These are phyloP conservation scores for Patella ulyssiponensis DNA, from an alignment of 2,888 invertebrate genomes.

Conservation along the genomic window DNA sequence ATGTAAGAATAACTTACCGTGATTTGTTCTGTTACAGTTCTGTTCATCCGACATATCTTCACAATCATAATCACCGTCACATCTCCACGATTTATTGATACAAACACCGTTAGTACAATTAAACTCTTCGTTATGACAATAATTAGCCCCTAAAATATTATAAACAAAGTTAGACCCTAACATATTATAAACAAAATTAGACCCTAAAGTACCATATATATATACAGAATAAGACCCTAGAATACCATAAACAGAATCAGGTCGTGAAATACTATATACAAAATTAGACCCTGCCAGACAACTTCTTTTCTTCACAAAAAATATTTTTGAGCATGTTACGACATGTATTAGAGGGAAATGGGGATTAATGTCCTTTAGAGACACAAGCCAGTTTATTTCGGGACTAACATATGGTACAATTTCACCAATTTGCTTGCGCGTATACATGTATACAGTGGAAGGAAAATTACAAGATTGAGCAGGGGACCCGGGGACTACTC, in stretches of 20 bases:
- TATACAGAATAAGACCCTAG: not conserved
- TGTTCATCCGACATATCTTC: conserved; percentile 98
- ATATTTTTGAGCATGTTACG: too few relatives aligned
- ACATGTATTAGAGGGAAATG: too few relatives aligned
- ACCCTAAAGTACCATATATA: not conserved
- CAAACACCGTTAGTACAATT: conserved; percentile 62
- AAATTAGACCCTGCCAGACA: not conserved
- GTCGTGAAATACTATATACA: not conserved
- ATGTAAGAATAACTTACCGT: too few relatives aligned
- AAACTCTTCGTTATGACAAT: conserved; percentile 62
- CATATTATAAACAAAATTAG: not conserved
- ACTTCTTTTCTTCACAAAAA: too few relatives aligned
- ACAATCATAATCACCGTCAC: conserved; percentile 97
- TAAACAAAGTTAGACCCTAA: not conserved
- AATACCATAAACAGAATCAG: not conserved
- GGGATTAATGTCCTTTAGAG: too few relatives aligned
- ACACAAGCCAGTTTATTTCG: too few relatives aligned
- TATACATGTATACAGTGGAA: too few relatives aligned
- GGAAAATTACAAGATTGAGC: too few relatives aligned
- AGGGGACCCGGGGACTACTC: too few relatives aligned
- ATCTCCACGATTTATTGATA: conserved; percentile 83
- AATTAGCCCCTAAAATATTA: conserved; percentile 14
- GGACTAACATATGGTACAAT: too few relatives aligned
- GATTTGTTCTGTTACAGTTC: conserved; percentile 74
- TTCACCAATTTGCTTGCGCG: too few relatives aligned